Conservation (phyloP, 1,140 invertebrate genomes). For the Brachionus paranguensis region DNA sequence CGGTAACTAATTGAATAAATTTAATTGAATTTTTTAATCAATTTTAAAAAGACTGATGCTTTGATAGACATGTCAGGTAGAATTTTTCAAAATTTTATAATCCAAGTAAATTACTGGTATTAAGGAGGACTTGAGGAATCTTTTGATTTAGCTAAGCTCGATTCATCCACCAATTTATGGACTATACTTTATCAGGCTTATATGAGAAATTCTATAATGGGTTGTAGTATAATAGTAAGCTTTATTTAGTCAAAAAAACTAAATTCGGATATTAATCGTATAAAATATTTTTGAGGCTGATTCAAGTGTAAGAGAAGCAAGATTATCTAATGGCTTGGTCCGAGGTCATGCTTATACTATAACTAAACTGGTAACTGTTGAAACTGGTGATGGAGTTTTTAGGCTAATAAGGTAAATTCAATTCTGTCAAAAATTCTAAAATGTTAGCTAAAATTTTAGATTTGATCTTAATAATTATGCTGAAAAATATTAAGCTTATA, state of each 20-base stretch:
- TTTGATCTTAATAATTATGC: no score
- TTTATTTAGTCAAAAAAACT: background rate
- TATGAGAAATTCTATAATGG: constrained; percentile 88
- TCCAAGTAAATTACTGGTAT: background rate
- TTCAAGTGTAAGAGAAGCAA: constrained; percentile 65
- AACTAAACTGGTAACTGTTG: constrained; percentile 65
- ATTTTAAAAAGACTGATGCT: constrained; percentile 45
- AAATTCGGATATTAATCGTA: background rate
- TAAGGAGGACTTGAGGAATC: constrained; percentile 63
- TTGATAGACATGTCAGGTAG: constrained; percentile 49
- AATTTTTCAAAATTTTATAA: constrained; percentile 23
- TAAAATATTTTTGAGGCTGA: constrained; percentile 47
- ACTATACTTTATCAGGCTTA: constrained; percentile 65
- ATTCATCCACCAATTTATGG: background rate
- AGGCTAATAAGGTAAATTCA: background rate
- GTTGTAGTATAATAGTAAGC: constrained; percentile 78
- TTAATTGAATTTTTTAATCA: background rate
- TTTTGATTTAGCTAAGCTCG: constrained; percentile 71
- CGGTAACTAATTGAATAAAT: constrained; percentile 40
- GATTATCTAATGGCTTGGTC: constrained; percentile 78
- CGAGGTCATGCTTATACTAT: constrained; percentile 90
- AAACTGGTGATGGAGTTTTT: background rate
- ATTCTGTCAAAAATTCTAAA: no score
- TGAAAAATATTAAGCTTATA: no score
- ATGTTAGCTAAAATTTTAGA: no score